These are phyloP conservation scores for Brachynemurus nebulosus DNA, from an alignment of 2,888 invertebrate species.

Conservation along the genomic window DNA sequence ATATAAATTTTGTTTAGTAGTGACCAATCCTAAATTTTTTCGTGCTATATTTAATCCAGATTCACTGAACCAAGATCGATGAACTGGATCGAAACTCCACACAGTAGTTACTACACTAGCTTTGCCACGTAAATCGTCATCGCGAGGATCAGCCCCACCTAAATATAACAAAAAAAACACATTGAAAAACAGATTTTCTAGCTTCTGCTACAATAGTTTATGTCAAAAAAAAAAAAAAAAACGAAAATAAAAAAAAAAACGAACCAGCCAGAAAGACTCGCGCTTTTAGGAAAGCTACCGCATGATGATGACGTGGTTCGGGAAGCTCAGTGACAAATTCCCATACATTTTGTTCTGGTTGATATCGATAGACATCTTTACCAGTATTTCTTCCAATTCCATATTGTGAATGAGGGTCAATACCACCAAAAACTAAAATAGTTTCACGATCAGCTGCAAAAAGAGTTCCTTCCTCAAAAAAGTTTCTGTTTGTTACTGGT, in stretches of 20 bases:
- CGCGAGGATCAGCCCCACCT: constrained; percentile 53
- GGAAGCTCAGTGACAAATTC: constrained; percentile 52
- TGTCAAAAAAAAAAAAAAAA: background rate
- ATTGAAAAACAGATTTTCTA: background rate
- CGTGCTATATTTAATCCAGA: constrained; percentile 42
- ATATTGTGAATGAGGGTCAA: constrained; percentile 46
- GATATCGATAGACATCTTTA: constrained; percentile 44
- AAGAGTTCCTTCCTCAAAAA: constrained; percentile 36
- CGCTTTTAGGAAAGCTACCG: constrained; percentile 46
- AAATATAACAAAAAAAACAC: background rate
- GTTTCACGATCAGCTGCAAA: constrained; percentile 44
- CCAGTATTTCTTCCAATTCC: constrained; percentile 43
- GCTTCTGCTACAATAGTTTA: background rate
- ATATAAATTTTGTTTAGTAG: constrained; percentile 47
- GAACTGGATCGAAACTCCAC: constrained; percentile 55
- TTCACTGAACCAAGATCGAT: constrained; percentile 49
- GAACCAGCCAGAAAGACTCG: constrained; percentile 54
- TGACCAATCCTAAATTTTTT: constrained; percentile 57
- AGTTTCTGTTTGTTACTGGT: too few relatives aligned
- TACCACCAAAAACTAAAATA: constrained; percentile 53
- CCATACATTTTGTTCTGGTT: constrained; percentile 47
- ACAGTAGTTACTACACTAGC: constrained; percentile 45
- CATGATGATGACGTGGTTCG: constrained; percentile 55
- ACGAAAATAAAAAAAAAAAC: background rate
- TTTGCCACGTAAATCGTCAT: constrained; percentile 40